Percentiles rank a stretch among this genome's conserved stretches.
Evolutionary conservation across 2,113 vertebrate genomes (phyloP).

Genomic region (Gallinago undulata): DNA sequence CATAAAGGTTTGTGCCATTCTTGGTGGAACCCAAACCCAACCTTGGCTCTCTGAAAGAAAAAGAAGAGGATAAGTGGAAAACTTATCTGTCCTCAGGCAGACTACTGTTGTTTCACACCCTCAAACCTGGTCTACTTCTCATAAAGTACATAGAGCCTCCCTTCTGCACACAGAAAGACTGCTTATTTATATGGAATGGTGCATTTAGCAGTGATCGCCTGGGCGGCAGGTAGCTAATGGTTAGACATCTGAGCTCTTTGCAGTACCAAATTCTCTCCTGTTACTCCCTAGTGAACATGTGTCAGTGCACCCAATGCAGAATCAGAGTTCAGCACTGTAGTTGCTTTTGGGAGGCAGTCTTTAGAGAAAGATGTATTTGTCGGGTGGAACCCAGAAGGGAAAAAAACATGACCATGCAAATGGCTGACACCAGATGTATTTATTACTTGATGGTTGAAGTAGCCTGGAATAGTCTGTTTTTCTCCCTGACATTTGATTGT

Average conservation of each 20-base stretch:
- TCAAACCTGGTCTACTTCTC: neutral
- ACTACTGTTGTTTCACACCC: neutral
- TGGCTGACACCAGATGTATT: neutral
- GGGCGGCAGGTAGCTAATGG: neutral
- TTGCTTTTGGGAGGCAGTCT: neutral
- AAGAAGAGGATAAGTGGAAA: neutral
- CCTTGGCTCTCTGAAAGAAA: neutral
- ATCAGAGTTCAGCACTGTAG: no score
- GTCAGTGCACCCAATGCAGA: neutral
- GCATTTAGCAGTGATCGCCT: neutral
- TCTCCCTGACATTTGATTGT: neutral
- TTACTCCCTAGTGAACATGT: accelerated
- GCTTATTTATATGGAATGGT: neutral
- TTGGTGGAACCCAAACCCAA: neutral
- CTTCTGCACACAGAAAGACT: neutral
- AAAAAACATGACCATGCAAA: no score
- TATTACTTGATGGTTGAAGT: neutral
- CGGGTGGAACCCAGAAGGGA: neutral
- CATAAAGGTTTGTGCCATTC: neutral
- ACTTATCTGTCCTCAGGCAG: neutral
- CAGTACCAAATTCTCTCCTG: neutral
- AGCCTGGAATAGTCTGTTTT: neutral
- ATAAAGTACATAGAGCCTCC: no score
- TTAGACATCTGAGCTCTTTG: neutral
- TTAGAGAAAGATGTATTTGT: neutral